Evolutionary conservation across 2,797 vertebrate genomes (phyloP).

Genomic region (Crenichthys baileyi): DNA sequence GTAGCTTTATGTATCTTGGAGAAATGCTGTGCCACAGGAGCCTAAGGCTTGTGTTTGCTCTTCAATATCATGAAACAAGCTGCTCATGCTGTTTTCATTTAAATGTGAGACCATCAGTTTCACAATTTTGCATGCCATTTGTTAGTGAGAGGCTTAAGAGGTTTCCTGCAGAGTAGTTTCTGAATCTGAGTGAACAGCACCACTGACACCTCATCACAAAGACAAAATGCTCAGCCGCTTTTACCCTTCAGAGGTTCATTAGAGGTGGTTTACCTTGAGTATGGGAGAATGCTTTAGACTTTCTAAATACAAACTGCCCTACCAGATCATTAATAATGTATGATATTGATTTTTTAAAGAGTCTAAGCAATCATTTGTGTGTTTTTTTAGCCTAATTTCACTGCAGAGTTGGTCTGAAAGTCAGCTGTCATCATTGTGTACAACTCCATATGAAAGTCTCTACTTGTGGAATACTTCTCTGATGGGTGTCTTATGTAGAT

Average conservation of each 20-base stretch:
- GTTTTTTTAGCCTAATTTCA: neutral
- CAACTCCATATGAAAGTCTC: neutral
- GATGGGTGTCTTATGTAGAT: neutral
- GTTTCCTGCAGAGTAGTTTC: neutral
- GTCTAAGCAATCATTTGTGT: neutral
- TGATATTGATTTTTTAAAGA: neutral
- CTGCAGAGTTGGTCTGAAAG: neutral
- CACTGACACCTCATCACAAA: neutral
- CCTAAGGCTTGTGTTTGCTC: neutral
- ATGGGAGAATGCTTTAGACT: neutral
- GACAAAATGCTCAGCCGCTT: neutral
- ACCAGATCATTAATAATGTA: neutral
- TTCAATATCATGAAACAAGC: neutral
- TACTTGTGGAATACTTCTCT: neutral
- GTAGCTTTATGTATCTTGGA: neutral
- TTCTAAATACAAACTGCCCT: neutral
- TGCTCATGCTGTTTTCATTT: neutral
- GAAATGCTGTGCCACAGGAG: conserved; percentile 9
- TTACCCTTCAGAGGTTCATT: neutral
- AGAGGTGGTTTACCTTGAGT: conserved; percentile 10
- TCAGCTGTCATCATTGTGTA: neutral
- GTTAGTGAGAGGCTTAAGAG: neutral
- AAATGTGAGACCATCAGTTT: neutral
- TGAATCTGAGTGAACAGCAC: neutral
- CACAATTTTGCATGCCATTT: neutral